Base-by-base conservation (phyloP, 2,113 vertebrate species). In the Zapornia atra region DNA sequence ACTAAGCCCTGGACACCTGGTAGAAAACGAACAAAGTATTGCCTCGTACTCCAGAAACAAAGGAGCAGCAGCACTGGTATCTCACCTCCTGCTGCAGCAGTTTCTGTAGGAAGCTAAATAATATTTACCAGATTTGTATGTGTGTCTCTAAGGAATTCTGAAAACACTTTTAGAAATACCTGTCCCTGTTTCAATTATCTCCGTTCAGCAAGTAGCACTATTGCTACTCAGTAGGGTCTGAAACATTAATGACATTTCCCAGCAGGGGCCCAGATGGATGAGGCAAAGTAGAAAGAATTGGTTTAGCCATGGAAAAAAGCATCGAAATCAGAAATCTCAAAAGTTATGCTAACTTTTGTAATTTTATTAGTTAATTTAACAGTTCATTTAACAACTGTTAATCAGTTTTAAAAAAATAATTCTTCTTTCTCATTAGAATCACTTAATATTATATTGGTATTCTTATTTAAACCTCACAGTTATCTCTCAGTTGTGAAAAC, bases 241-340 rank as follows among this genome's bases (percentile, higher is more conserved):
- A 94, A 97, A 96, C 92, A 84, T 94, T 95, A 97, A 97, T 96
- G 95, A 90, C 83, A 73, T 97, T 95, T 92, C 92, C 72, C 97
- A 95, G 96, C 90, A 91, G 97, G 96, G 57, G 70, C 82, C 11
- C 79, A 88, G 93, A 88, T 61, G 65, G 63, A 93, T 96, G 85
- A 92, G 64, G 75, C 75, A 91, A 90, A 96, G 81, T 78, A 93
- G 59, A 92, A 89, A 80, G 70, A 94, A 92, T 82, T 84, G 83
- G 59, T 92, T 96, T 95, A 88, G 75, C 68, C 11, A 66, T 73
- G 64, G 42, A 65, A 93, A 91, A 95, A 93, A 78, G 10, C 82
- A 89, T 12, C 83, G 66, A 93, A 94, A 89, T 70, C 44, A 93
- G 73, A 94, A 96, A 95, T 93, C 79, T 95, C 38, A 36, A 93